Percentiles rank a stretch among this genome's conserved stretches.
Evolutionary conservation across 2,888 invertebrate species (phyloP).

Genomic region (Acronicta leporina): DNA sequence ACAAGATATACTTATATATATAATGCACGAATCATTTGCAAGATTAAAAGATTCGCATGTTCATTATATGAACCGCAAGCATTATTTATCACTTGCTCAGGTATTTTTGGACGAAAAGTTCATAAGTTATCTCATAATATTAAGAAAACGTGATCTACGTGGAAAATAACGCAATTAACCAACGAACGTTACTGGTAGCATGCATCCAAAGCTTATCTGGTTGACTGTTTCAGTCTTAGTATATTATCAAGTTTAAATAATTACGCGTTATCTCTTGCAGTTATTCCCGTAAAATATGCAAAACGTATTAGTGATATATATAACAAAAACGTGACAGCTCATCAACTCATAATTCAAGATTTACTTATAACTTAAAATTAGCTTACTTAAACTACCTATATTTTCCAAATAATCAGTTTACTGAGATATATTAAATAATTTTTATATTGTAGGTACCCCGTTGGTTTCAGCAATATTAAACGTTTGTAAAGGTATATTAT

Average conservation of each 20-base stretch:
- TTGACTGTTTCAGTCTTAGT: background rate
- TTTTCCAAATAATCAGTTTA: no score
- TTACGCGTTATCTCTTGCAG: slow-evolving; percentile 38
- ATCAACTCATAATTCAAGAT: background rate
- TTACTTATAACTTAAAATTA: background rate
- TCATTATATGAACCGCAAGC: background rate
- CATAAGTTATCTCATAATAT: slow-evolving; percentile 29
- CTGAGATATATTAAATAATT: no score
- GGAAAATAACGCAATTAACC: slow-evolving; percentile 23
- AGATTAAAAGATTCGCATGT: background rate
- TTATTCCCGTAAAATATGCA: slow-evolving; percentile 28
- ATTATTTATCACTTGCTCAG: slow-evolving; percentile 1
- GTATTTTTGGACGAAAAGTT: slow-evolving; percentile 24
- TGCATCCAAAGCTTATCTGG: slow-evolving; percentile 31
- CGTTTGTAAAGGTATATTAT: no score
- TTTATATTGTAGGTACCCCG: no score
- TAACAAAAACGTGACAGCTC: slow-evolving; percentile 26
- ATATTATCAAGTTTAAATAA: slow-evolving; percentile 14
- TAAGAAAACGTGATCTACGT: slow-evolving; percentile 37
- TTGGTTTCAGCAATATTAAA: no score
- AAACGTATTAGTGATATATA: slow-evolving; percentile 27
- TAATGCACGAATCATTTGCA: background rate
- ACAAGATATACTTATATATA: no score
- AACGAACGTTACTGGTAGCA: slow-evolving; percentile 11
- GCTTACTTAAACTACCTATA: no score